Conservation (phyloP, 2,888 invertebrate genomes). For the Ormyrus thymus region DNA sequence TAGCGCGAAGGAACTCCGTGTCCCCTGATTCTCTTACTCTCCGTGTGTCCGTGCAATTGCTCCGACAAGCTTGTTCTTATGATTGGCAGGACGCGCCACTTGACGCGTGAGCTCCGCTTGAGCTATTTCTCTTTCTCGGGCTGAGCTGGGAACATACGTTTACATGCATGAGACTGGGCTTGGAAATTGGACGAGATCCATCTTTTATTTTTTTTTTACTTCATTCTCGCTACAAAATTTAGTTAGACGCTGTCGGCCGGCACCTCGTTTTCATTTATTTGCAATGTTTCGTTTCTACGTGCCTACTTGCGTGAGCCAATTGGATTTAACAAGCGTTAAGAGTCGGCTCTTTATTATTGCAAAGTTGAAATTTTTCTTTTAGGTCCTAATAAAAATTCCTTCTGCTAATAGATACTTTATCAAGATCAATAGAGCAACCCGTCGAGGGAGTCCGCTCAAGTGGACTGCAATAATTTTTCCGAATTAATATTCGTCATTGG, state of each 20-base stretch:
- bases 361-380: too few relatives aligned
- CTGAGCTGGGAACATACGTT: not conserved
- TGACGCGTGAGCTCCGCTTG: not conserved
- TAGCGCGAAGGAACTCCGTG: not conserved
- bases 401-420: too few relatives aligned
- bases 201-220: not conserved
- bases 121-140: too few relatives aligned
- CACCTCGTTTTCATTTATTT: too few relatives aligned
- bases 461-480: constrained; percentile 15
- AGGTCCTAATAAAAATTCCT: too few relatives aligned
- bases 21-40: constrained; percentile 8
- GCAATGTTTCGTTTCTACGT: too few relatives aligned
- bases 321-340: too few relatives aligned
- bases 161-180: not conserved
- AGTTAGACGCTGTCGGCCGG: too few relatives aligned
- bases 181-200: constrained; percentile 40
- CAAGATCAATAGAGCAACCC: too few relatives aligned
- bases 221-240: not conserved
- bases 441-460: too few relatives aligned
- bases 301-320: too few relatives aligned
- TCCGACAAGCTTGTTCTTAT: constrained; percentile 29
- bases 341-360: too few relatives aligned
- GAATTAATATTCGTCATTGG: constrained; percentile 6
- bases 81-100: constrained; percentile 39
- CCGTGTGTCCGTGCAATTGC: constrained; percentile 22